These are phyloP conservation scores for Drosophila bifasciata DNA, from an alignment of 1,140 invertebrate species.

Conservation along the genomic window DNA sequence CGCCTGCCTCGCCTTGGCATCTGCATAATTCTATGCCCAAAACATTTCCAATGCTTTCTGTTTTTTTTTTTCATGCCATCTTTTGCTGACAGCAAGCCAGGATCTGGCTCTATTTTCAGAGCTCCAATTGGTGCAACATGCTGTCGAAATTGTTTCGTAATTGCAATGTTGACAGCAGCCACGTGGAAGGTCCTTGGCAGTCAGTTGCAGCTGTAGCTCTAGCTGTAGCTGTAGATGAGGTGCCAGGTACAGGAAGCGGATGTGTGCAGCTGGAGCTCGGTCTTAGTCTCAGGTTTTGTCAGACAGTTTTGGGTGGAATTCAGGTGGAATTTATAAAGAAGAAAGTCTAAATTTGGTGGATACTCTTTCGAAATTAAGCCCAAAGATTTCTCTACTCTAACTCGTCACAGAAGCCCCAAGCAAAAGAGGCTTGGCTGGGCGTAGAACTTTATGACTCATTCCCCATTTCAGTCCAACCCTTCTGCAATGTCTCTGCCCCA, in stretches of 20 bases:
- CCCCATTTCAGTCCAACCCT: neutral
- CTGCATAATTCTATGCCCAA: constrained; percentile 77
- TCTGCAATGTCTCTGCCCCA: neutral
- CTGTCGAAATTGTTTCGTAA: constrained; percentile 82
- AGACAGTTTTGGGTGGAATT: no score
- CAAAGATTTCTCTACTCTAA: no score
- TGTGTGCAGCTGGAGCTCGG: no score
- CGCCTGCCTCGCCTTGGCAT: constrained; percentile 32
- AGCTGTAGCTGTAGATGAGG: no score
- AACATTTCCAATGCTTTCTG: constrained; percentile 53
- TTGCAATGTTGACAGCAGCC: constrained; percentile 73
- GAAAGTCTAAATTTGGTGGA: neutral
- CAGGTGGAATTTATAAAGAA: neutral
- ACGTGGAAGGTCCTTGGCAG: constrained; percentile 37
- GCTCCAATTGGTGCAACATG: constrained; percentile 70
- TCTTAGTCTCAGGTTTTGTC: no score
- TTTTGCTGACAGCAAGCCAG: constrained; percentile 65
- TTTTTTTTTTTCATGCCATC: constrained; percentile 46
- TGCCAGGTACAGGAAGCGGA: no score
- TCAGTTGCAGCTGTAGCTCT: no score
- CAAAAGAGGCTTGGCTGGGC: neutral
- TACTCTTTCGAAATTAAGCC: neutral
- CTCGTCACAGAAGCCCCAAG: no score
- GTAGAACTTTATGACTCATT: constrained; percentile 28
- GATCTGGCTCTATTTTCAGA: constrained; percentile 43